phyloP scores from a whole-genome alignment of 1,140 invertebrate genomes.

The Drosophila eugracilis region DNA sequence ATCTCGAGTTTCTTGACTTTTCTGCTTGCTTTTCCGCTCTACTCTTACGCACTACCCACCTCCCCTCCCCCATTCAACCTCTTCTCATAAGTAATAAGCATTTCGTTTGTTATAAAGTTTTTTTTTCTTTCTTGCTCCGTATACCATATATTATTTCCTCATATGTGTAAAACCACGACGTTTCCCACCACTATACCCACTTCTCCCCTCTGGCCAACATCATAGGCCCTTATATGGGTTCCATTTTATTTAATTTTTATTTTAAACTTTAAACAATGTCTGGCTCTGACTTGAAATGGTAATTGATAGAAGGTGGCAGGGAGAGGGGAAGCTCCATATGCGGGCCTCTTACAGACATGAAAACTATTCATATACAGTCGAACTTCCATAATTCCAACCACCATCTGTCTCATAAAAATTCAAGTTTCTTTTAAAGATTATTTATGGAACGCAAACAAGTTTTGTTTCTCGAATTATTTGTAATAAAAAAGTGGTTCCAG shows the following conservation, averaged over 20 bases:
- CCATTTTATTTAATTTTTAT: slow-evolving; percentile 79
- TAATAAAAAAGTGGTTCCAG: slow-evolving; percentile 20
- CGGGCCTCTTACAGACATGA: slow-evolving; percentile 55
- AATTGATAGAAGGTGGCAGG: slow-evolving; percentile 41
- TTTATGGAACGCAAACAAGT: slow-evolving; percentile 42
- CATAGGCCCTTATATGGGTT: slow-evolving; percentile 72
- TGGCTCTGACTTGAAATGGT: slow-evolving; percentile 63
- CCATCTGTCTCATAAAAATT: slow-evolving; percentile 31
- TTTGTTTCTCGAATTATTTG: slow-evolving; percentile 32
- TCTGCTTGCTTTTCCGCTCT: slow-evolving; percentile 57
- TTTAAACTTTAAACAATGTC: slow-evolving; percentile 79
- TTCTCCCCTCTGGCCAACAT: slow-evolving; percentile 6
- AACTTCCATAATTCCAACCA: slow-evolving; percentile 32
- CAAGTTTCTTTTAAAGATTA: slow-evolving; percentile 41
- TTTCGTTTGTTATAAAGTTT: slow-evolving; percentile 63
- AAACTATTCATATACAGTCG: slow-evolving; percentile 44
- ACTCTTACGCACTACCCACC: slow-evolving; percentile 44
- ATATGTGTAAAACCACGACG: slow-evolving; percentile 46
- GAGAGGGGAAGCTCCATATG: slow-evolving; percentile 54
- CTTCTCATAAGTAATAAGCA: slow-evolving; percentile 53
- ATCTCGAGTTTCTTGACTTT: slow-evolving; percentile 80
- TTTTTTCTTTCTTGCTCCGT: slow-evolving; percentile 14
- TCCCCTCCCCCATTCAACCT: slow-evolving; percentile 13
- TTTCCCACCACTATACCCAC: slow-evolving; percentile 28
- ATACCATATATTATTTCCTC: slow-evolving; percentile 65